Evolutionary conservation across 2,797 vertebrate species (phyloP).

Genomic region (Hippopotamyrus pictus): DNA sequence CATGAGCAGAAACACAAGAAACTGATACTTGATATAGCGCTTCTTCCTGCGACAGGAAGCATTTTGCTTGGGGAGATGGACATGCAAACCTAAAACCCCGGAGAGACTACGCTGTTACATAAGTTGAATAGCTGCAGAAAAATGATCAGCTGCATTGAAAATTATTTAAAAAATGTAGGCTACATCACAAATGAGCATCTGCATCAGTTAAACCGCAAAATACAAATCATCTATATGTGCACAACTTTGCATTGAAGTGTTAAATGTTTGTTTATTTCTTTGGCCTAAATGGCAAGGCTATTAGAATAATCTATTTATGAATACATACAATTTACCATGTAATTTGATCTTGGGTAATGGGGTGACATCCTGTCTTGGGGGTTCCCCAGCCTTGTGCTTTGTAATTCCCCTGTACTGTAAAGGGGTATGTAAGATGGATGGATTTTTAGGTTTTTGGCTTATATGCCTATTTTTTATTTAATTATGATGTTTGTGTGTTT

Average conservation of each 20-base stretch:
- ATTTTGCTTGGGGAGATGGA: not conserved
- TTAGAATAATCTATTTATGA: conserved; percentile 1
- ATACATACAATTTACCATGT: not conserved
- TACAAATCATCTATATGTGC: not conserved
- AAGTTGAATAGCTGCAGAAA: not conserved
- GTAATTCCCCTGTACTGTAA: not conserved
- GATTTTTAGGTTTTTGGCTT: not conserved
- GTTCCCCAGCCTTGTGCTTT: not conserved
- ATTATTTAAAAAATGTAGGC: not conserved
- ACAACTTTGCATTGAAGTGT: not conserved
- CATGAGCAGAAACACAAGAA: not conserved
- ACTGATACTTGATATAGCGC: not conserved
- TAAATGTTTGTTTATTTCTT: not conserved
- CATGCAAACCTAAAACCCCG: not conserved
- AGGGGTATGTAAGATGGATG: not conserved
- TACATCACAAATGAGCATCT: not conserved
- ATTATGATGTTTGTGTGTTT: not conserved
- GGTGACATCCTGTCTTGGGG: not conserved
- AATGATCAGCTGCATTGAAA: not conserved
- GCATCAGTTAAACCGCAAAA: not conserved
- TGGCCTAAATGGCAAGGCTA: not conserved
- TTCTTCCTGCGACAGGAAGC: not conserved
- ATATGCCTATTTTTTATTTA: not conserved
- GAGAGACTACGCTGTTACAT: not conserved
- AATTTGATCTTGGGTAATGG: not conserved